Base-by-base conservation (phyloP, 2,113 vertebrate genomes). In the Engystomops pustulosus region DNA sequence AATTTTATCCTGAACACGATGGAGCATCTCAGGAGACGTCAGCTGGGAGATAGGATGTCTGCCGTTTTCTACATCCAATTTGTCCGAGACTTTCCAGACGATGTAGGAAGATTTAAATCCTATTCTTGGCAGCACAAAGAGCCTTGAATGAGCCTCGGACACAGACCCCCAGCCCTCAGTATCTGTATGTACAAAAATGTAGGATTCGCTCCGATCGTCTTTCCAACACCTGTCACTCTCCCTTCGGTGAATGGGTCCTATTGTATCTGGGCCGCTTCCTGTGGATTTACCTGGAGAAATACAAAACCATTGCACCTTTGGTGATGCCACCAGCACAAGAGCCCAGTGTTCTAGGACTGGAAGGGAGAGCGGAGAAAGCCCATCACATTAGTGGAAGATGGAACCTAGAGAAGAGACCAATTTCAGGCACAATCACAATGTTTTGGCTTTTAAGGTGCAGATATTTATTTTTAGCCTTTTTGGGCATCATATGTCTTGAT, bases 171-270 rank as follows among this genome's bases (percentile, higher is more conserved):
- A 51, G 62, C 45, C 27, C 9, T 53, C 18, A 25, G 49, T 55
- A 53, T 53, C 67, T 81, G n/a, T n/a, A 55, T 55, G 65, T 81
- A 81, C 12, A 71, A 71, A 53, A 68, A 68, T 67, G 47, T 81
- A 70, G 34, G 79, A 81, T 81, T 81, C 69, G 30, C 25, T 34
- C 18, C 62, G 79, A 81, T 70, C 67, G 14, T 71, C 67, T 81
- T 55, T 81, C 60, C 67, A 81, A 70, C 67, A 81, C 47, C 65
- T 70, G 79, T 81, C 79, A 81, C 67, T 81, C 79, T 70, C 10
- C 62, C 67, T 7, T 6, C 17, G 4, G 79, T 81, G 49, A 80
- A 80, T 70, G 49, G 67, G 34, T 18, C 25, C 45, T 27, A 81
- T 70, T 81, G 67, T 70, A 25, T 49, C 7, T 25, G 32, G 38